Evolutionary conservation across 1,140 invertebrate genomes (phyloP).

Genomic region (Camponotus floridanus): DNA sequence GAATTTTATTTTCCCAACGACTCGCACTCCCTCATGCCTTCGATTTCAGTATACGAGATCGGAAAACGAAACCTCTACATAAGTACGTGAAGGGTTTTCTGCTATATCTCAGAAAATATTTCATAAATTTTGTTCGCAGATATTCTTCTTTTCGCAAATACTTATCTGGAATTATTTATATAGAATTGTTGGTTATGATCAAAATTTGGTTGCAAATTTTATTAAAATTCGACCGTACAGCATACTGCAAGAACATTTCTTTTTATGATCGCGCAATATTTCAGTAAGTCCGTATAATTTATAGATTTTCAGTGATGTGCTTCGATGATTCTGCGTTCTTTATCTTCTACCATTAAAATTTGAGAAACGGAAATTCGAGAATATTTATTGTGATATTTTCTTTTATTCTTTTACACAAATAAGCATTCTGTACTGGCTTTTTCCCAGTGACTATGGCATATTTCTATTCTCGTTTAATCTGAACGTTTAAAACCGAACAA

Average conservation of each 20-base stretch:
- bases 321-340: conserved; percentile 36
- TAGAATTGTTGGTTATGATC: conserved; percentile 25
- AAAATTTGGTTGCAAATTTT: not conserved
- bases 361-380: conserved; percentile 38
- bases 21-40: not conserved
- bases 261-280: conserved; percentile 58
- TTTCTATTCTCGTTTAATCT: not conserved
- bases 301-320: conserved; percentile 43
- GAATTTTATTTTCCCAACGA: conserved; percentile 7
- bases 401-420: conserved; percentile 19
- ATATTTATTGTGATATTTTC: conserved; percentile 65
- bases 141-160: not conserved
- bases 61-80: conserved; percentile 9
- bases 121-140: conserved; percentile 1
- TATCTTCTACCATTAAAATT: conserved; percentile 60
- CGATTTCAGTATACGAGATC: conserved; percentile 18
- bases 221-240: conserved; percentile 2
- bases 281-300: conserved; percentile 55
- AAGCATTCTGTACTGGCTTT: not conserved
- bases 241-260: not conserved
- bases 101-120: conserved; percentile 19
- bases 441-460: not conserved
- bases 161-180: conserved; percentile 20
- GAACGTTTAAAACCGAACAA: not conserved
- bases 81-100: conserved; percentile 4